Base-by-base conservation (phyloP, 2,113 vertebrate genomes). In the Oreochromis niloticus region DNA sequence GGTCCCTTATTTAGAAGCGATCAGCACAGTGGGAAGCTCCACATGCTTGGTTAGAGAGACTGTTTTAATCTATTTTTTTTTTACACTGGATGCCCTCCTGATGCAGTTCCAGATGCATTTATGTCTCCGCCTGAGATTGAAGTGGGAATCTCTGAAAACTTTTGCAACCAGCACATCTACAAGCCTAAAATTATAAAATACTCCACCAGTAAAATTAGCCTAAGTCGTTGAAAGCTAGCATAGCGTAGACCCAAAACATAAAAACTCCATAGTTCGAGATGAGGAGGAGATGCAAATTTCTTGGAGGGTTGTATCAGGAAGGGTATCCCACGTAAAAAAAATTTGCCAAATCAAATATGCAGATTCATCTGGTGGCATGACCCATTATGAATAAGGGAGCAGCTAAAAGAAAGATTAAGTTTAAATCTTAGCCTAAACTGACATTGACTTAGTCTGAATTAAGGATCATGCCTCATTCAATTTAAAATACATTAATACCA, bases 191-290 rank as follows among this genome's bases (percentile, higher is more conserved):
- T 43, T 0, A 43, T 43, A 71, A 43, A 71, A 43, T 0, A 27
- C 39, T 73, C 41, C 41, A 73, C 36, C n/a, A 71, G 66, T 3
- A 68, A 71, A 71, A 16, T 71, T 71, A 4, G 66, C 7, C 36
- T 24, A 3, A 2, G 66, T 27, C n/a, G 0, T 2, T 43, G n/a
- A 71, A 50, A 30, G 16, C 0, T 50, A 75, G 19, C 43, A 0
- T 10, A 30, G 71, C 5, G 24, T 4, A 48, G 43, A 50, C 6
- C 24, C 27, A 75, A 50, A 17, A 75, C 24, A 30, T 11, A 17
- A 75, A 75, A 75, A 17, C 43, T 75, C 71, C 41, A 24, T 48
- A 30, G 24, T 48, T 75, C 2, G 1, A 75, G 16, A 75, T 30
- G 71, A 48, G 43, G 8, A 19, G 68, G 71, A 19, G 14, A 48